Base-by-base conservation (phyloP, 2,797 vertebrate species). In the Bovichtus variegatus region DNA sequence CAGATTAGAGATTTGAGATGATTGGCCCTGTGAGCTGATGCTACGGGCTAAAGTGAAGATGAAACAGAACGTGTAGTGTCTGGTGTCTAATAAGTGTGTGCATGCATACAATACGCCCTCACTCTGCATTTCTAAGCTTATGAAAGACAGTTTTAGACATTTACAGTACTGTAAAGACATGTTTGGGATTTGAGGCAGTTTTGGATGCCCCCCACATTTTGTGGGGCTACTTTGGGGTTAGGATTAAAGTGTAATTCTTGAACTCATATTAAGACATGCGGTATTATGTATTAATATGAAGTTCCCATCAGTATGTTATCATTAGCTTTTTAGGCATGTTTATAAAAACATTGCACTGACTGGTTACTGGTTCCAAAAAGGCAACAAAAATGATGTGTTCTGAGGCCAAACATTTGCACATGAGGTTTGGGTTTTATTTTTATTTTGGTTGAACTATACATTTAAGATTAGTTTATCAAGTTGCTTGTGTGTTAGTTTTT, bases 1-100 rank as follows among this genome's bases (percentile, higher is more conserved):
- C 59, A 74, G 81, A 83, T 85, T 76, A 78, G 77, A 73, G 78
- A 76, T 84, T 64, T 43, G 69, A 78, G 67, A 80, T 74, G 66
- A 86, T 80, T 78, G 78, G 71, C 74, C 62, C 71, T 70, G 57
- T 68, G 79, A 87, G 0, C 21, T 38, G 29, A 73, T 40, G 78
- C 75, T 55, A 57, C n/a, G 3, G 73, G 74, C 70, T 44, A 23
- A 79, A 83, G 76, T 60, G 34, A 69, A 60, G 80, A 81, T 65
- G 68, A 87, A 68, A 81, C 82, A 16, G 68, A 51, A 19, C 5
- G 2, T 34, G 72, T 16, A 16, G 49, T 69, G 72, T 81, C 36
- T 76, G 67, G 47, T 9, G 53, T 77, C 50, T 68, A 21, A 62
- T 47, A 6, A 51, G 51, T 67, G 50, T 65, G n/a, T 70, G n/a